Evolutionary conservation across 2,888 invertebrate species (phyloP), one percentile per base, ranked within the genome.

Genomic region (Xylota segnis): DNA sequence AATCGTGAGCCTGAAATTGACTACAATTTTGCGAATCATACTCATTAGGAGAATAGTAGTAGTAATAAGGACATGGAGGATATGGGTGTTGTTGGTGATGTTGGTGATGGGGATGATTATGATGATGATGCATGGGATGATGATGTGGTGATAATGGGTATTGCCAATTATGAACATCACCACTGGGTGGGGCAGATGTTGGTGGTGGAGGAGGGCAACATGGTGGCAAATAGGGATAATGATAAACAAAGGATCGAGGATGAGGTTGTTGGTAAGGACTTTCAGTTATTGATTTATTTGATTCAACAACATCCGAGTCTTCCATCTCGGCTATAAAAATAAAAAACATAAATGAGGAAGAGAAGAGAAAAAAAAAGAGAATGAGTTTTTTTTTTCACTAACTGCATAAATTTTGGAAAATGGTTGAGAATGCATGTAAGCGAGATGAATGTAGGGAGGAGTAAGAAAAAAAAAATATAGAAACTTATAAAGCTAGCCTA

Each of bases 301-400:
- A 89, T 86, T 87, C 90, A 89, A 88, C 88, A 88, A 89, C 89
- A 90, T 90, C 91, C 91, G 91, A 91, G 90, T 90, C 90, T 90
- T 92, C 91, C 91, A 90, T 90, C 90, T 92, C 91, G 90, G 90
- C 91, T 91, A 91, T 88, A 91, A 90, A 72, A 79, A 63, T 59
- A 87, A 68, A 71, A 75, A 84, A 47, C 29, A 34, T 50, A 37
- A 63, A 78, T 78, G 61, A 70, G 68, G 77, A 81, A 84, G 74
- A 83, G 71, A 82, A 78, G 61, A 88, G 87, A 89, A 87, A 88
- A 23, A 75, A 81, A 88, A 79, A 50, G 72, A 54, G 75, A 68
- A 77, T 83, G 77, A 83, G 68, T 79, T 77, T 6, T 40, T 76
- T 34, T 50, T 27, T 72, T 66, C 63, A 61, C 61, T 83, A 68